Percentiles rank a stretch among this genome's conserved stretches.
These are phyloP conservation scores for Drosophila mimica DNA, from an alignment of 2,888 invertebrate genomes.

Conservation along the genomic window DNA sequence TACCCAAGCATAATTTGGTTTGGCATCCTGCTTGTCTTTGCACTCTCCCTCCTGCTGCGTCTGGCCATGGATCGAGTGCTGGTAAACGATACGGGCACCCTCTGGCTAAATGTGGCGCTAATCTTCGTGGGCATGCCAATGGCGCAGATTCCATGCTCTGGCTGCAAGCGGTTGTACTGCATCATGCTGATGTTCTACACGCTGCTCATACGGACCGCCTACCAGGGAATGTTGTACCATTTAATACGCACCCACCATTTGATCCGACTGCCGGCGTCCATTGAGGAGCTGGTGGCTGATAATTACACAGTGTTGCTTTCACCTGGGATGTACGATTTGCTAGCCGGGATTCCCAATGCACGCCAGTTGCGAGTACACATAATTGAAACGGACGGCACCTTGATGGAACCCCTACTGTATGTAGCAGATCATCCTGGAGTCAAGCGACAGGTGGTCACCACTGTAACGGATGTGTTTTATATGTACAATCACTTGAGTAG, in stretches of 20 bases:
- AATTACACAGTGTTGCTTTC: constrained; percentile 55
- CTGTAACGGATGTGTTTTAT: constrained; percentile 43
- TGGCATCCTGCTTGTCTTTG: constrained; percentile 33
- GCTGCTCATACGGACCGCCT: constrained; percentile 73
- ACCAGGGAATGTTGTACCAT: constrained; percentile 74
- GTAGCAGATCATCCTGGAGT: constrained; percentile 20
- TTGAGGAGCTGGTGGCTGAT: constrained; percentile 51
- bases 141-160: constrained; percentile 26
- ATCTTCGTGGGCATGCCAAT: constrained; percentile 64
- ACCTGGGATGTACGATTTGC: constrained; percentile 23
- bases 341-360: constrained; percentile 46
- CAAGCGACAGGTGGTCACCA: constrained; percentile 35
- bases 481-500: constrained; percentile 46
- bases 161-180: constrained; percentile 52
- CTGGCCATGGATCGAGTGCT: constrained; percentile 38
- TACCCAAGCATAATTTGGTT: constrained; percentile 60
- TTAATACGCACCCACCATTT: constrained; percentile 66
- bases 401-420: constrained; percentile 30
- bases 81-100: neutral
- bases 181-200: constrained; percentile 56
- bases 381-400: neutral
- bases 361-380: constrained; percentile 39
- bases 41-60: constrained; percentile 39
- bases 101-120: constrained; percentile 44
- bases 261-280: constrained; percentile 50